Evolutionary conservation across 2,113 vertebrate species (phyloP), one percentile per base, ranked within the genome.

Genomic region (Lasiurus cinereus): DNA sequence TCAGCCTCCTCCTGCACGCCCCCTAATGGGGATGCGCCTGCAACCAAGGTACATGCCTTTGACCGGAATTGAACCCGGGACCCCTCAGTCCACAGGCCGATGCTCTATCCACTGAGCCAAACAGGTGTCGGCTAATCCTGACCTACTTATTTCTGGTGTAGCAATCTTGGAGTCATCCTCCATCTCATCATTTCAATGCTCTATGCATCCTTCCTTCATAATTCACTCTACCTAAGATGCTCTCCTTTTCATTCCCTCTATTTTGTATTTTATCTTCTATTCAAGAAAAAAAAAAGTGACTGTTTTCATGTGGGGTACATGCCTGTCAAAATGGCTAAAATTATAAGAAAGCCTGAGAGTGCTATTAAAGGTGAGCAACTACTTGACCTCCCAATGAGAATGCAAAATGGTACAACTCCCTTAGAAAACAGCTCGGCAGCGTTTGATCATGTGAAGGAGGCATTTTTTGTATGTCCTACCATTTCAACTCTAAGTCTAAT

Each of bases 391-490:
- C 39, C 79, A 12, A 29, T 27, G 8, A 87, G 27, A 84, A 67
- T 39, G 4, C 0, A 82, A 82, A 59, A 70, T 62, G 29, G 36
- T 31, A 24, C 9, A 54, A 2, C 15, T 33, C 11, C 56, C 2
- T 13, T 12, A 52, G 24, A 73, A 88, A 79, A 76, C 6, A 52
- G 29, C 64, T 88, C 73, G 8, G 7, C 36, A 70, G 3, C 14
- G 2, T 92, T 90, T 92, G 56, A 67, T 67, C 12, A 76, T 70
- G 67, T 92, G 72, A 80, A 92, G 39, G 72, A 31, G 77, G 6
- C 6, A 66, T 52, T 69, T 91, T 33, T 43, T 33, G 29, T 48
- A 6, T 72, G 39, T 21, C 1, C 16, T 5, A 83, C 19, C 2
- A 39, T 85, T 72, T 62, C 21, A 2, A 56, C 3, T 56, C 21